Conservation (phyloP, 2,888 invertebrate genomes). For the Muscina levida region DNA sequence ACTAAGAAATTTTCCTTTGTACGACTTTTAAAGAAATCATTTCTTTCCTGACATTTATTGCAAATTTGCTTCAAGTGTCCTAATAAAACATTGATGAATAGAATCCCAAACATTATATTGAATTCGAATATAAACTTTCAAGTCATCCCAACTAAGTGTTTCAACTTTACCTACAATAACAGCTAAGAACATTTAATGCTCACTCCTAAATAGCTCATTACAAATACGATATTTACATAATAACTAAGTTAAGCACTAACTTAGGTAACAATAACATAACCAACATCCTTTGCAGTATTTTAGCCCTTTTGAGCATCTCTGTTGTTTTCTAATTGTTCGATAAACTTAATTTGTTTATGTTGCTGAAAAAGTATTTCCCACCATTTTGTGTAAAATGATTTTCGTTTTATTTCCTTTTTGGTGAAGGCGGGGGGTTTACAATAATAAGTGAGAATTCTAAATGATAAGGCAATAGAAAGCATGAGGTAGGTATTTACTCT, state of each 20-base stretch:
- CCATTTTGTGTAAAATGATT: constrained; percentile 42
- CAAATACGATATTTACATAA: constrained; percentile 22
- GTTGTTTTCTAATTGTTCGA: constrained; percentile 47
- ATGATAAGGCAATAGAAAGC: neutral
- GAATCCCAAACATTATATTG: too few relatives aligned
- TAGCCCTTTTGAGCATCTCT: neutral
- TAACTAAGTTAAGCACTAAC: neutral
- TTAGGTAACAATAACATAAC: neutral
- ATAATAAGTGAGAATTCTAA: neutral
- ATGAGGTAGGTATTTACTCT: neutral
- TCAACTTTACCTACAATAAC: too few relatives aligned
- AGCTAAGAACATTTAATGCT: too few relatives aligned
- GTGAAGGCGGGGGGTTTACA: neutral
- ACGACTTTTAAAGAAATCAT: too few relatives aligned
- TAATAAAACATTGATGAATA: too few relatives aligned
- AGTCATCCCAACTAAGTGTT: too few relatives aligned
- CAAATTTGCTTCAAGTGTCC: too few relatives aligned
- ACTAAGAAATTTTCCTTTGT: too few relatives aligned
- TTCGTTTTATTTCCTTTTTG: constrained; percentile 43
- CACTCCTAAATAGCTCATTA: neutral
- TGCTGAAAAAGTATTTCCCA: constrained; percentile 20
- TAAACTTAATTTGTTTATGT: constrained; percentile 51
- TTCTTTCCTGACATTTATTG: too few relatives aligned
- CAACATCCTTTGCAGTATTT: neutral
- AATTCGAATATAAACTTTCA: too few relatives aligned